Conservation (phyloP, 2,888 invertebrate genomes). For the Drosophila fulvimacula region DNA sequence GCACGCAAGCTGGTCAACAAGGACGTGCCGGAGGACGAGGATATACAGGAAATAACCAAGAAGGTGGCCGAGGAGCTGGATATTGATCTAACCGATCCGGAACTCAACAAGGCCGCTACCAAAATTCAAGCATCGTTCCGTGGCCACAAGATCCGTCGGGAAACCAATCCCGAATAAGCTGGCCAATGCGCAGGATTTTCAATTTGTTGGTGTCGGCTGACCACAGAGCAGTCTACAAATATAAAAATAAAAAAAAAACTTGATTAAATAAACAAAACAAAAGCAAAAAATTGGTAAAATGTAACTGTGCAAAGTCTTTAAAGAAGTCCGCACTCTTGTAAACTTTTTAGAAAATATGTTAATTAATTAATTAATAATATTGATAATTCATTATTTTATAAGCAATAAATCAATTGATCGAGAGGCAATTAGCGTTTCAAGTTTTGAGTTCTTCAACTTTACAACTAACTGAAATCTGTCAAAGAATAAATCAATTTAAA, state of each 20-base stretch:
- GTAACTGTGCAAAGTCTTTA: conserved; percentile 56
- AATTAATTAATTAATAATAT: conserved; percentile 54
- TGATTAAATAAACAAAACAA: conserved; percentile 14
- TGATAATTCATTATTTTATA: conserved; percentile 53
- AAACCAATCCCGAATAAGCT: conserved; percentile 82
- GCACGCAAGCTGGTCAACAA: conserved; percentile 89
- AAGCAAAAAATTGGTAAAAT: conserved; percentile 56
- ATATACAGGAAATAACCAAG: conserved; percentile 86
- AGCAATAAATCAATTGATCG: conserved; percentile 49
- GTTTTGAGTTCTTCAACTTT: conserved; percentile 48
- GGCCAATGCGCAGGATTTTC: conserved; percentile 26
- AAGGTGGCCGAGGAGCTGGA: conserved; percentile 91
- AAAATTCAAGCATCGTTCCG: conserved; percentile 97
- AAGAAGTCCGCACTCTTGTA: conserved; percentile 57
- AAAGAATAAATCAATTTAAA: conserved; percentile 4
- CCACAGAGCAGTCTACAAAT: conserved; percentile 42
- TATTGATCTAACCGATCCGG: conserved; percentile 94
- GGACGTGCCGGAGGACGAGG: conserved; percentile 85
- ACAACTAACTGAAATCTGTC: conserved; percentile 5
- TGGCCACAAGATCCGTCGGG: conserved; percentile 94
- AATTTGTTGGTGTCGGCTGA: conserved; percentile 66
- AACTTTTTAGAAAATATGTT: conserved; percentile 72
- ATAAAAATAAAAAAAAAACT: conserved; percentile 30
- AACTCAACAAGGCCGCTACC: conserved; percentile 94
- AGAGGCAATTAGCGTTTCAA: conserved; percentile 17